A percentile compares a stretch with the other conserved stretches of the same genome.
Conservation (phyloP, 2,797 vertebrate species). For the Thalassophryne amazonica region DNA sequence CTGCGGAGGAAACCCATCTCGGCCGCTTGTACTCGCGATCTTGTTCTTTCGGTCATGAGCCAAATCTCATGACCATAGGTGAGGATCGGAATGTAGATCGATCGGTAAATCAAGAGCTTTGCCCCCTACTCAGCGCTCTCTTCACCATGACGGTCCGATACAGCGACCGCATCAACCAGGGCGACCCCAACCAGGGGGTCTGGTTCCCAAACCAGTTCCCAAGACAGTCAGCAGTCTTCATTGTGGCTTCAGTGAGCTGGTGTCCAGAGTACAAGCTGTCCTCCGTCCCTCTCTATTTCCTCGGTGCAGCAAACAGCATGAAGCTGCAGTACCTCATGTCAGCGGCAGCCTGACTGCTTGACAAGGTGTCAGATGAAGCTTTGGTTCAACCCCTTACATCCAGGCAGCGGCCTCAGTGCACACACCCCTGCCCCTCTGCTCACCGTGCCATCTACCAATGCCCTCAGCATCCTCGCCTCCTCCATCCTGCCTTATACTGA, state of each 20-base stretch:
- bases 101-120: too few relatives aligned
- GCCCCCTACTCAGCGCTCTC: too few relatives aligned
- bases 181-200: too few relatives aligned
- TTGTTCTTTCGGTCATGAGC: too few relatives aligned
- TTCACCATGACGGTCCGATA: too few relatives aligned
- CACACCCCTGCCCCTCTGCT: conserved; percentile 25
- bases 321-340: conserved; percentile 76
- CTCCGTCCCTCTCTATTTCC: conserved; percentile 72
- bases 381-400: conserved; percentile 35
- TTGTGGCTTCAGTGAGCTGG: conserved; percentile 64
- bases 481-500: conserved; percentile 64
- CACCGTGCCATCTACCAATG: conserved; percentile 32
- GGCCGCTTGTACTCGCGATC: too few relatives aligned
- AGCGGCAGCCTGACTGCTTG: conserved; percentile 66
- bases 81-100: too few relatives aligned
- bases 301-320: conserved; percentile 64
- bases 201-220: too few relatives aligned
- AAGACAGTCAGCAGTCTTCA: conserved; percentile 59
- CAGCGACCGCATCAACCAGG: too few relatives aligned
- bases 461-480: conserved; percentile 46
- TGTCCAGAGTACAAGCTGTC: conserved; percentile 69
- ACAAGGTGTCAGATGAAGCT: conserved; percentile 73
- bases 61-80: too few relatives aligned
- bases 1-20: too few relatives aligned
- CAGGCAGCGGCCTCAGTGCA: conserved; percentile 43